phyloP scores from a whole-genome alignment of 2,113 vertebrate genomes.

The Phrynocephalus versicolor region DNA sequence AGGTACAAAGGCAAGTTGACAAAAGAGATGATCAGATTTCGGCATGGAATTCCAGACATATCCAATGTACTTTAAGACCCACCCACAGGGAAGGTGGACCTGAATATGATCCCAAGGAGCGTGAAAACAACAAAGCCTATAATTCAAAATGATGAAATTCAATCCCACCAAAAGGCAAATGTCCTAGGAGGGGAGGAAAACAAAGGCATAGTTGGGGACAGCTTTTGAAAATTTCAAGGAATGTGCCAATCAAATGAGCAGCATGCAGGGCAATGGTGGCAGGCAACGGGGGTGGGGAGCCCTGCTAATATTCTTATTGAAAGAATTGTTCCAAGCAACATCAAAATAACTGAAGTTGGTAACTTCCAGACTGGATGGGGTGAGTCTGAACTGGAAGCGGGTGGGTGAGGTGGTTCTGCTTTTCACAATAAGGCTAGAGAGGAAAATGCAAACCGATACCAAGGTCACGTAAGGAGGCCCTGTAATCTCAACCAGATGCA shows the following conservation, averaged over 20 bases:
- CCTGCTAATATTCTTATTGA: constrained; percentile 4
- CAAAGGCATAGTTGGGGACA: constrained; percentile 30
- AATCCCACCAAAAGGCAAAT: constrained; percentile 39
- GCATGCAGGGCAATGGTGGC: neutral
- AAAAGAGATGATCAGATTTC: constrained; percentile 20
- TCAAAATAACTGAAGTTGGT: constrained; percentile 4
- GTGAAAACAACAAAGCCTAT: constrained; percentile 13
- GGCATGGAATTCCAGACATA: constrained; percentile 4
- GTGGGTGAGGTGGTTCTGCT: neutral
- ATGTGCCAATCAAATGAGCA: neutral
- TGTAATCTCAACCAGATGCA: constrained; percentile 20
- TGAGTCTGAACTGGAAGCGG: neutral
- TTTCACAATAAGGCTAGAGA: neutral
- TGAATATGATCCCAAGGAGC: neutral
- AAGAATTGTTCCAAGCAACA: neutral
- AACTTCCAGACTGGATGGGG: neutral
- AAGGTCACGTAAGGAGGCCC: neutral
- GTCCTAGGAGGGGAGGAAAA: constrained; percentile 32
- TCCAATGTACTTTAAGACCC: neutral
- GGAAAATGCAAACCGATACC: neutral
- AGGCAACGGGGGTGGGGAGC: neutral
- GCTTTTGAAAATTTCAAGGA: constrained; percentile 2
- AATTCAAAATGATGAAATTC: constrained; percentile 54
- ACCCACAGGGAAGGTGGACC: constrained; percentile 30
- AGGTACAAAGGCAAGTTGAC: neutral